Evolutionary conservation across 2,888 invertebrate genomes (phyloP), one percentile per base, ranked within the genome.

Genomic region (Zaprionus bogoriensis): DNA sequence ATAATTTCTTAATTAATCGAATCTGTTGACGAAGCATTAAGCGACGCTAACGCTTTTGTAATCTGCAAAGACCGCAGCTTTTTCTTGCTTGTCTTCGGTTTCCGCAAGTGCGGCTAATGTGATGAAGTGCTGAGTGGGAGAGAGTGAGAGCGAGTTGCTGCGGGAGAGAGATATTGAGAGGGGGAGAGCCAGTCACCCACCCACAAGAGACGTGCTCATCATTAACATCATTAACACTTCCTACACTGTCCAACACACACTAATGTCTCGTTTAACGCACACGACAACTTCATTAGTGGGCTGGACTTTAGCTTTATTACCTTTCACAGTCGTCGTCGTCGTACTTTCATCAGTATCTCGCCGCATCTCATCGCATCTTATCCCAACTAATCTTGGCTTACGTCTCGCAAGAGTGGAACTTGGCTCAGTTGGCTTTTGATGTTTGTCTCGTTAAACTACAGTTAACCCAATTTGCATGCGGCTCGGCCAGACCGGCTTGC

Each of bases 401-500:
- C 52, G 52, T 46, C 51, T 52, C 48, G 36, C 32, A 23, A 46
- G 45, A 50, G 48, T 51, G 36, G 32, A 14, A 27, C 19, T n/a
- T 22, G 38, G 14, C 51, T 20, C 4, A 39, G 47, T 64, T 50
- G 53, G 51, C 54, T 61, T 52, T 60, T 45, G 48, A 46, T 59
- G 57, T 28, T 50, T 64, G 20, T 41, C 67, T 74, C 74, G 77
- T 81, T 81, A 78, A 80, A 67, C 53, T 57, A 74, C 87, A 65
- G 84, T 81, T 86, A 86, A 74, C 63, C 72, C 55, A 53, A 81
- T 87, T 86, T 85, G 73, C 71, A 83, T 86, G 73, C 61, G 60
- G 51, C 74, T 77, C 68, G 72, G 66, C n/a, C 20, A n/a, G 41
- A n/a, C 14, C 14, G 7, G 12, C 14, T 14, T 32, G 32, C 32